Evolutionary conservation across 2,113 vertebrate species (phyloP).

Genomic region (Prinia subflava): DNA sequence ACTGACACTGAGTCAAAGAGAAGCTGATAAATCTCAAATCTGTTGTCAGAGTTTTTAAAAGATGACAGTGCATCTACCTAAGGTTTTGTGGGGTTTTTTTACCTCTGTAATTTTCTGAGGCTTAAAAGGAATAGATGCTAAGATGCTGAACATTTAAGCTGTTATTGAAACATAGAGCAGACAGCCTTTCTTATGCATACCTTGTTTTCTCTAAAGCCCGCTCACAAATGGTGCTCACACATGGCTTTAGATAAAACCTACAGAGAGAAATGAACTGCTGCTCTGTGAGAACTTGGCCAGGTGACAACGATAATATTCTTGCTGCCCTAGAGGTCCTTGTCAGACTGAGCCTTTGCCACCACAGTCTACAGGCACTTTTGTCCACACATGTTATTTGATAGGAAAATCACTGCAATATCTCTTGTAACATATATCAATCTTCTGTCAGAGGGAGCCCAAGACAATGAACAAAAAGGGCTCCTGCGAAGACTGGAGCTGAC

Average conservation of each 20-base stretch:
- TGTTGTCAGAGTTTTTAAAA: not conserved
- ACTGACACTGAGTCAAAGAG: not conserved
- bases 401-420: not conserved
- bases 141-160: not conserved
- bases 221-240: not conserved
- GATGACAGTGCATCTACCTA: not conserved
- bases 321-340: not conserved
- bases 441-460: not conserved
- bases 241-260: not conserved
- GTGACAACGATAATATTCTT: constrained; percentile 8
- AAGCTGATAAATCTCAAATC: not conserved
- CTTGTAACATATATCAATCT: not conserved
- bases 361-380: not conserved
- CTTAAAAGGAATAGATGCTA: not conserved
- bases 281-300: constrained; percentile 16
- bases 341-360: constrained; percentile 8
- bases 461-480: constrained; percentile 32
- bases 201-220: not conserved
- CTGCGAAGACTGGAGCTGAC: not conserved
- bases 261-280: not conserved
- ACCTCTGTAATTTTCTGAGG: not conserved
- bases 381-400: not conserved
- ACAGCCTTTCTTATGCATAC: not conserved
- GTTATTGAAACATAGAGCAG: not conserved
- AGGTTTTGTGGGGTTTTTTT: not conserved